Percentiles rank a stretch among this genome's conserved stretches.
Conservation (phyloP, 2,888 invertebrate genomes). For the Trichacis sp. region DNA sequence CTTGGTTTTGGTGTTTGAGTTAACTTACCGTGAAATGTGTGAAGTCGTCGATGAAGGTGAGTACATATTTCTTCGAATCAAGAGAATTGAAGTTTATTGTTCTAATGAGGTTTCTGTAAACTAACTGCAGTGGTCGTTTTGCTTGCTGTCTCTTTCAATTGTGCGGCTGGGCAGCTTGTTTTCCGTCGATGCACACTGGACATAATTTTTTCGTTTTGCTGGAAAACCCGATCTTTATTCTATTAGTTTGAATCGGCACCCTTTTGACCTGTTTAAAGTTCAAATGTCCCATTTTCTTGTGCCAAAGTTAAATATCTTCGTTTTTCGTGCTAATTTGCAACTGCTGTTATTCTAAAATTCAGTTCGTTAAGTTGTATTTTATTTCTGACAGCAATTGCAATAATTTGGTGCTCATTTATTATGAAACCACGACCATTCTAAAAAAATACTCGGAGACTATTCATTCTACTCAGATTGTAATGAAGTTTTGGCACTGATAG, state of each 20-base stretch:
- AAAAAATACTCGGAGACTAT: constrained; percentile 43
- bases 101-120: constrained; percentile 25
- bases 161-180: constrained; percentile 8
- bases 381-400: no score
- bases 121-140: constrained; percentile 30
- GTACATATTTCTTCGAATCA: constrained; percentile 5
- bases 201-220: constrained; percentile 7
- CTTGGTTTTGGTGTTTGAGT: constrained; percentile 4
- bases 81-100: not conserved
- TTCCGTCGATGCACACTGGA: no score
- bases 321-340: not conserved
- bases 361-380: constrained; percentile 16
- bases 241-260: constrained; percentile 11
- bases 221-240: constrained; percentile 26
- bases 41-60: constrained; percentile 17
- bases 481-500: no score
- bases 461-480: no score
- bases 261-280: constrained; percentile 23
- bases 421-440: constrained; percentile 43
- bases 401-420: constrained; percentile 22
- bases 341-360: constrained; percentile 6
- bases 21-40: constrained; percentile 17
- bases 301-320: constrained; percentile 20
- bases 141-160: constrained; percentile 27
- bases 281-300: constrained; percentile 37